Percentiles rank a stretch among this genome's conserved stretches.
Evolutionary conservation across 2,888 invertebrate genomes (phyloP).

Genomic region (Campoplex nolae): DNA sequence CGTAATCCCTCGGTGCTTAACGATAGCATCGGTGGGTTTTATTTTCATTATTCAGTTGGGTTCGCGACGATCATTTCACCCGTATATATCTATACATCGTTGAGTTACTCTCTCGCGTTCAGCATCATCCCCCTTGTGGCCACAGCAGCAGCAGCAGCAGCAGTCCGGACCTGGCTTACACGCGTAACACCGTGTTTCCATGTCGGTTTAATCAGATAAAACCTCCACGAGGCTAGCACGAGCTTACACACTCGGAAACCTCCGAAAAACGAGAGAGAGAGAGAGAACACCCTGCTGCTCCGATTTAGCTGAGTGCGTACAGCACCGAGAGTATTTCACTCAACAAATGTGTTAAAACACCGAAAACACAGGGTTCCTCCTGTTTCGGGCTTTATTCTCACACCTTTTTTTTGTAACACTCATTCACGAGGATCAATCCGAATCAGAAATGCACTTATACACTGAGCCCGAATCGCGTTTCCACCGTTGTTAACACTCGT

Average conservation of each 20-base stretch:
- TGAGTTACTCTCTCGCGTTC: slow-evolving; percentile 57
- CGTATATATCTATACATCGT: not conserved
- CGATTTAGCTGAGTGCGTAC: slow-evolving; percentile 13
- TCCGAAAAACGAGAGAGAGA: slow-evolving; percentile 41
- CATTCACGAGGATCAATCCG: not conserved
- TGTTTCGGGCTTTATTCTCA: not conserved
- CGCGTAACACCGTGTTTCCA: slow-evolving; percentile 83
- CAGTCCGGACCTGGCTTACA: slow-evolving; percentile 77
- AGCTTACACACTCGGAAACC: slow-evolving; percentile 33
- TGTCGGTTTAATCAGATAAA: slow-evolving; percentile 84
- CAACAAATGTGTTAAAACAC: not conserved
- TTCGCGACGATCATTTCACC: slow-evolving; percentile 71
- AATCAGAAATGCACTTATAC: no score
- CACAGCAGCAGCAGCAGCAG: slow-evolving; percentile 41
- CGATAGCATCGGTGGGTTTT: slow-evolving; percentile 83
- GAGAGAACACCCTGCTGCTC: not conserved
- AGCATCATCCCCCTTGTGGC: slow-evolving; percentile 65
- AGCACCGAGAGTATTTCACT: not conserved
- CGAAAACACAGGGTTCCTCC: slow-evolving; percentile 50
- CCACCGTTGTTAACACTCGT: not conserved
- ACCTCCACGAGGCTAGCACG: slow-evolving; percentile 60
- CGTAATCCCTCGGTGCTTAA: slow-evolving; percentile 82
- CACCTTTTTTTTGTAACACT: not conserved
- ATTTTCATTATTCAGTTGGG: slow-evolving; percentile 85
- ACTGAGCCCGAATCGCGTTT: not conserved